A percentile compares a stretch with the other conserved stretches of the same genome.
Evolutionary conservation across 2,888 invertebrate genomes (phyloP).

Genomic region (Stenotaenia linearis): DNA sequence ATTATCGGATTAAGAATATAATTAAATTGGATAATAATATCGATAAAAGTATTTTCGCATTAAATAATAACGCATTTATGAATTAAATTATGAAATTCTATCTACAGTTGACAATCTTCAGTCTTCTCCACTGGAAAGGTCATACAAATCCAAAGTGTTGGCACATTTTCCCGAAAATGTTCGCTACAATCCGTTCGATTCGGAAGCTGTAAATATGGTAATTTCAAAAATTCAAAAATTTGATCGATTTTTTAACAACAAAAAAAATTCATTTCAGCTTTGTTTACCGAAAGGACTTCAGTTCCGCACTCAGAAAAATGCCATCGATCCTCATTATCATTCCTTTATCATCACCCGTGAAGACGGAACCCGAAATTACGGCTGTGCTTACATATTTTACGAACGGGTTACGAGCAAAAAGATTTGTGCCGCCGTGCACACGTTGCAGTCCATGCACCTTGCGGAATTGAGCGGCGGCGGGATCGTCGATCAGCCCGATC

Average conservation of each 20-base stretch:
- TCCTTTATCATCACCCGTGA: conserved; percentile 95
- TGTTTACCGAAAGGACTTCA: conserved; percentile 90
- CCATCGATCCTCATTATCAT: conserved; percentile 79
- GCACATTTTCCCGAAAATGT: conserved; percentile 92
- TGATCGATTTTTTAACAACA: conserved; percentile 6
- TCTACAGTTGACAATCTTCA: conserved; percentile 61
- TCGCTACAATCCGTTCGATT: conserved; percentile 75
- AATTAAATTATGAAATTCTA: too few species aligned
- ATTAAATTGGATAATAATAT: too few species aligned
- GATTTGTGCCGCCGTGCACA: conserved; percentile 93
- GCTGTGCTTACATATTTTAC: conserved; percentile 90
- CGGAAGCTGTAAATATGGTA: conserved; percentile 94
- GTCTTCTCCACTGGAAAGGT: conserved; percentile 84
- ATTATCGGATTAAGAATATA: neutral
- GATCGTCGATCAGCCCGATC: neutral
- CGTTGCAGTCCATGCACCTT: conserved; percentile 70
- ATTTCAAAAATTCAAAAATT: neutral
- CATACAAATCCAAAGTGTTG: conserved; percentile 88
- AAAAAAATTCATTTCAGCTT: conserved; percentile 57
- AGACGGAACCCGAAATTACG: conserved; percentile 91
- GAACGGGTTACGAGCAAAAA: conserved; percentile 90
- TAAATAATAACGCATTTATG: too few species aligned
- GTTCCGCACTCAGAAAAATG: conserved; percentile 90
- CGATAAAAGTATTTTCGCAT: too few species aligned
- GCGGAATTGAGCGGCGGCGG: conserved; percentile 78